phyloP scores from a whole-genome alignment of 2,113 vertebrate species.

The Panurus biarmicus region DNA sequence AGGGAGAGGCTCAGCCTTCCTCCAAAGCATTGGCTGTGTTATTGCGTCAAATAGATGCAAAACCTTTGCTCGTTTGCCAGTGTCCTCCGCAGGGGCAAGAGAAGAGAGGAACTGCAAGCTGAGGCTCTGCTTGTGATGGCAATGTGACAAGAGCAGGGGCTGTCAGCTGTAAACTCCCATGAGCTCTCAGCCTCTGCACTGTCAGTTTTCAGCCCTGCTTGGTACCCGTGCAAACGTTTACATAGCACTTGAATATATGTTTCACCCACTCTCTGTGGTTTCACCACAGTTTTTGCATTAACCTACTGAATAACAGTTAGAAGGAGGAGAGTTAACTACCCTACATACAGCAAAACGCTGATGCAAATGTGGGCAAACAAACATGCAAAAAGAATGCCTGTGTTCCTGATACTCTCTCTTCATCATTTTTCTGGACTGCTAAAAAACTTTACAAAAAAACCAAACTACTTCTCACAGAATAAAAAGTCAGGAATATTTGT shows the following conservation, averaged over 20 bases:
- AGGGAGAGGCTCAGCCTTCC: neutral
- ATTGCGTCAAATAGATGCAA: neutral
- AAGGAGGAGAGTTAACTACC: neutral
- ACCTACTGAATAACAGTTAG: neutral
- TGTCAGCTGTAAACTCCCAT: neutral
- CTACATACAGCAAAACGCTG: fast-evolving
- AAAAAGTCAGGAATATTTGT: neutral
- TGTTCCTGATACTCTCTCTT: neutral
- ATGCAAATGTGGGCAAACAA: neutral
- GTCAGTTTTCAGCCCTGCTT: neutral
- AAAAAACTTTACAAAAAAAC: fast-evolving
- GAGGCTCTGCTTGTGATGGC: neutral
- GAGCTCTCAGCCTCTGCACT: neutral
- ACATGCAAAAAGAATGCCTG: neutral
- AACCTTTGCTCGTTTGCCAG: neutral
- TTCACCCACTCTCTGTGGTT: neutral
- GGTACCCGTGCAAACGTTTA: neutral
- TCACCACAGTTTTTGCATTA: neutral
- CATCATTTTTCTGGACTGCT: neutral
- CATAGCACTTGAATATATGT: neutral
- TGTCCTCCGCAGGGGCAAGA: neutral
- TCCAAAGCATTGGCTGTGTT: neutral
- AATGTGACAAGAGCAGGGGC: neutral
- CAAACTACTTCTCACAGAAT: neutral
- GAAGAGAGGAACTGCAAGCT: neutral